Base-by-base conservation (phyloP, 2,113 vertebrate genomes). In the Baryphthengus martii region DNA sequence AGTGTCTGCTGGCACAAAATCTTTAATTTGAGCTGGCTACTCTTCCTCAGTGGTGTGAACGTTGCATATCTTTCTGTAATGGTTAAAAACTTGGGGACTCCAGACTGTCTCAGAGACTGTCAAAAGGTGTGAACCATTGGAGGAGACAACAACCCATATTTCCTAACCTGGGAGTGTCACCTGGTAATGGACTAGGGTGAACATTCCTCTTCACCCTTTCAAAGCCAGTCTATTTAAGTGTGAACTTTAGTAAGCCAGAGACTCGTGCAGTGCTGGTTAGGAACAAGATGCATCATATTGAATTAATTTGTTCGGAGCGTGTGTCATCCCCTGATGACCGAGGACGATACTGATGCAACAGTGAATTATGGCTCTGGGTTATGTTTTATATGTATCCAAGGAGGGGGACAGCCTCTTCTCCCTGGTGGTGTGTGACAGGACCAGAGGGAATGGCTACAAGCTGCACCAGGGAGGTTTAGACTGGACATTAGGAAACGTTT, bases 1-100 rank as follows among this genome's bases (percentile, higher is more conserved):
- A 47, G 18, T 15, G 7, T 13, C 29, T 42, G 10, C 35, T 39
- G 16, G 42, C 23, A 6, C 16, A 29, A 71, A 52, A 72, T 42
- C 39, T 65, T 47, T 31, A 2, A 5, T 42, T 35, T n/a, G 81
- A 87, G 29, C 28, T 79, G 31, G 6, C 16, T 7, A 1, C 10
- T 66, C 21, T 26, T 62, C 42, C 66, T 44, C n/a, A 26, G 33
- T 28, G 61, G 8, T 5, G 17, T 0, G 1, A 76, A 11, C 0
- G 0, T 25, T 52, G 29, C 11, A 6, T 1, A 0, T 39, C 33
- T 87, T 73, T 47, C 31, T 84, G 35, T 45, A 28, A 18, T 21
- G 11, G 25, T 6, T 62, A 45, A 70, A 67, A 35, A 37, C 4
- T 70, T n/a, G 53, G 50, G 18, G 12, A 18, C 17, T 74, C 58